Conservation (phyloP, 2,888 invertebrate genomes). For the Tricholauxania praeusta region DNA sequence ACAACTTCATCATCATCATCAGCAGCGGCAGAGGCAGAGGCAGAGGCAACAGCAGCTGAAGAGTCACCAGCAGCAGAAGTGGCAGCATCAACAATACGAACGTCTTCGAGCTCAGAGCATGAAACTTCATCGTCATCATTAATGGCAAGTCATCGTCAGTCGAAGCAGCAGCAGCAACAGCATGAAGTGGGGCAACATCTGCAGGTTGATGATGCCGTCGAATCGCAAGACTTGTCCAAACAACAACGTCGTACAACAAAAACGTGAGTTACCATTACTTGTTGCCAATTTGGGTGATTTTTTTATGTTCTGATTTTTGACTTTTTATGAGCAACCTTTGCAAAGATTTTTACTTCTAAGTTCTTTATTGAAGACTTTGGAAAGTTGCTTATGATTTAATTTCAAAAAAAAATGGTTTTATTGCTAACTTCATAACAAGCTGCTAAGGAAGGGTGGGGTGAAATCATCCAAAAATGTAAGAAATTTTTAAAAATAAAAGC, state of each 20-base stretch:
- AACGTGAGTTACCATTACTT: slow-evolving; percentile 60
- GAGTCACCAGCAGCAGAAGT: slow-evolving; percentile 40
- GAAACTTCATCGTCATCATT: slow-evolving; percentile 22
- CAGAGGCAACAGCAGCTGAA: slow-evolving; percentile 9
- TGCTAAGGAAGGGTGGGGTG: too few relatives aligned
- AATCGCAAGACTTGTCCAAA: slow-evolving; percentile 43
- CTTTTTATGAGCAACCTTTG: too few relatives aligned
- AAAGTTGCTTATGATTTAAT: too few relatives aligned
- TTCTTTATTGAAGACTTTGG: too few relatives aligned
- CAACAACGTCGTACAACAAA: slow-evolving; percentile 52
- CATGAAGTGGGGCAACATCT: slow-evolving; percentile 35
- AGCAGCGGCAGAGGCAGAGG: slow-evolving; percentile 33
- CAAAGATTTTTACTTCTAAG: too few relatives aligned
- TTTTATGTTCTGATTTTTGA: not conserved
- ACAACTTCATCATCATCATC: slow-evolving; percentile 30
- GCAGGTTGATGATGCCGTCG: slow-evolving; percentile 33
- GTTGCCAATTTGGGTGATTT: slow-evolving; percentile 23
- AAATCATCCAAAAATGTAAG: too few relatives aligned
- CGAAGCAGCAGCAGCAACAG: slow-evolving; percentile 24
- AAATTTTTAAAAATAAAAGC: too few relatives aligned
- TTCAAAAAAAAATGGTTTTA: too few relatives aligned
- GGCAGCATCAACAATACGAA: slow-evolving; percentile 11
- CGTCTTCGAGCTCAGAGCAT: slow-evolving; percentile 18
- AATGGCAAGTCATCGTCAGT: slow-evolving; percentile 26
- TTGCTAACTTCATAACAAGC: too few relatives aligned